Evolutionary conservation across 2,113 vertebrate genomes (phyloP).

Genomic region (Asarcornis scutulata): DNA sequence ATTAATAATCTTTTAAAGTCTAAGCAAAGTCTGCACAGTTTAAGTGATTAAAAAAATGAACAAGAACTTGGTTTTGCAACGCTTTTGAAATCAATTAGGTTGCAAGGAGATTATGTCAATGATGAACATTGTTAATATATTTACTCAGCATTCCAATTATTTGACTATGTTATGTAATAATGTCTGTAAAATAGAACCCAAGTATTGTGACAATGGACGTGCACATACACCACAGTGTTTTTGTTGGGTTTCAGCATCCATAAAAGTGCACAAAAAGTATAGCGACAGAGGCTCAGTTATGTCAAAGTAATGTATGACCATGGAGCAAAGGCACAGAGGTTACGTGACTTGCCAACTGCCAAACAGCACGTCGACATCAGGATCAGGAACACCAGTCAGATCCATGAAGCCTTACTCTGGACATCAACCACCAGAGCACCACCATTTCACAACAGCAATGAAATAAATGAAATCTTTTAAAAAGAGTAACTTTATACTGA

Average conservation of each 20-base stretch:
- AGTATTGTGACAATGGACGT: background rate
- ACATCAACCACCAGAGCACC: background rate
- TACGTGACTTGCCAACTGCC: background rate
- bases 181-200: background rate
- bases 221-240: background rate
- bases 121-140: background rate
- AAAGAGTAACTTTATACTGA: background rate
- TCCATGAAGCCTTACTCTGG: background rate
- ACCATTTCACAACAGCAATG: background rate
- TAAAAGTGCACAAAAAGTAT: background rate
- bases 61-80: background rate
- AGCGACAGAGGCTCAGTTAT: background rate
- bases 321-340: accelerated
- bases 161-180: background rate
- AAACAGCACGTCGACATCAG: background rate
- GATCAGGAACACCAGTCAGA: background rate
- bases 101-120: background rate
- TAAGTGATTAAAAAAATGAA: conserved; percentile 4
- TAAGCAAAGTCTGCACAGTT: background rate
- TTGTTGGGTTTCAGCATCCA: no score
- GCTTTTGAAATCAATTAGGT: conserved; percentile 22
- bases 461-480: accelerated
- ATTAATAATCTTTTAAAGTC: conserved; percentile 12
- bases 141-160: background rate
- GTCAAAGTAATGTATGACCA: background rate